These are phyloP conservation scores for Cenopis cana DNA, from an alignment of 2,888 invertebrate species.

Conservation along the genomic window DNA sequence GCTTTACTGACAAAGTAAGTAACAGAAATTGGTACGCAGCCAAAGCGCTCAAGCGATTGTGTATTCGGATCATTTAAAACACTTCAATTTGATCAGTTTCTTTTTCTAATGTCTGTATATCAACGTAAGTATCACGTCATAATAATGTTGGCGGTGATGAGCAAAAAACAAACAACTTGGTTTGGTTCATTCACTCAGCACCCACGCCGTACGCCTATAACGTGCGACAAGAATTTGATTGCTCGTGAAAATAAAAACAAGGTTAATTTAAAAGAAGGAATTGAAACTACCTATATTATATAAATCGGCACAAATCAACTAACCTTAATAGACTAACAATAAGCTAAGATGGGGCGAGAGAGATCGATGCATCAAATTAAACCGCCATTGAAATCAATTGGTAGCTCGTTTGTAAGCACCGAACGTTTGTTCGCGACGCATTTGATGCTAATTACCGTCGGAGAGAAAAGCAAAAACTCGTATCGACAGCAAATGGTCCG, in stretches of 20 bases:
- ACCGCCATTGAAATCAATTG: constrained; percentile 73
- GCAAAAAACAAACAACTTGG: constrained; percentile 17
- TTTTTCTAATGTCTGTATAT: neutral
- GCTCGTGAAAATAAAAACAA: constrained; percentile 17
- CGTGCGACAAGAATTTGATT: constrained; percentile 9
- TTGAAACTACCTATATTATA: constrained; percentile 16
- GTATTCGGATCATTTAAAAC: neutral
- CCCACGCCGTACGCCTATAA: constrained; percentile 17
- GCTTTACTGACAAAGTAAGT: neutral
- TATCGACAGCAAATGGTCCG: constrained; percentile 32
- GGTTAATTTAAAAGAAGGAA: neutral
- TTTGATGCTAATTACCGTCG: constrained; percentile 48
- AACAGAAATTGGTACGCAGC: neutral
- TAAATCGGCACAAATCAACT: constrained; percentile 40
- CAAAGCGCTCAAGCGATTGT: neutral
- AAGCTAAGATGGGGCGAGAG: constrained; percentile 53
- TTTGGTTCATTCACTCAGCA: constrained; percentile 17
- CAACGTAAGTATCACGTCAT: neutral
- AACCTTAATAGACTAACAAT: constrained; percentile 45
- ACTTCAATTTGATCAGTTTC: neutral
- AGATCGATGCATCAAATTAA: constrained; percentile 67
- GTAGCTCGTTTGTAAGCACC: constrained; percentile 52
- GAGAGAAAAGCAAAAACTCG: constrained; percentile 50
- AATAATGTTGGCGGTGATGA: constrained; percentile 7
- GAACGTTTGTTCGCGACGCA: constrained; percentile 48